Evolutionary conservation across 2,113 vertebrate species (phyloP).

Genomic region (Chaetura pelagica): DNA sequence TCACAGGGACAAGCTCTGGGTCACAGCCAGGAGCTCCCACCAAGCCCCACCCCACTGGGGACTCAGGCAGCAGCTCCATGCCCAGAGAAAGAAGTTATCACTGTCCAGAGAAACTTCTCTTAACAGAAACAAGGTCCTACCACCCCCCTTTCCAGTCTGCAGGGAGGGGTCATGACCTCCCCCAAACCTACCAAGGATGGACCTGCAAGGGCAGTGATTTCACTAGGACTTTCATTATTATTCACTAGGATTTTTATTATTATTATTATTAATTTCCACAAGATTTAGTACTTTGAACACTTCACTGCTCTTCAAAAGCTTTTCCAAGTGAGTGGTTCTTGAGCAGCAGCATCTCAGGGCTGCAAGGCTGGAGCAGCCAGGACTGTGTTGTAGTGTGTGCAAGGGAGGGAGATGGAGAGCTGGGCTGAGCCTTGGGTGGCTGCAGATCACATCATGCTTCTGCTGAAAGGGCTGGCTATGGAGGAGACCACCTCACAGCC

Average conservation of each 20-base stretch:
- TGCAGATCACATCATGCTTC: background rate
- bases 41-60: background rate
- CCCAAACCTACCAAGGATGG: background rate
- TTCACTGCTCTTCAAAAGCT: background rate
- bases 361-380: background rate
- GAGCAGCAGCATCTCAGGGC: background rate
- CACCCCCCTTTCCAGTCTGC: background rate
- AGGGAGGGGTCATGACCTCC: background rate
- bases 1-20: background rate
- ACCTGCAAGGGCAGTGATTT: too few relatives aligned
- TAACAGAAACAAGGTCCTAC: background rate
- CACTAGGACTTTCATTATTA: too few relatives aligned
- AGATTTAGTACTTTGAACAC: background rate
- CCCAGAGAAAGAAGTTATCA: background rate
- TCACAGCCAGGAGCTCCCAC: fast-evolving
- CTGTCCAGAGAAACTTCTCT: background rate
- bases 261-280: background rate
- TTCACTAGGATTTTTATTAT: too few relatives aligned
- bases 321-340: background rate
- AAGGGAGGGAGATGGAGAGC: background rate
- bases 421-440: background rate
- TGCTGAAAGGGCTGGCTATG: background rate
- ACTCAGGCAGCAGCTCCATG: background rate
- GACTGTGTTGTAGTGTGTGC: background rate
- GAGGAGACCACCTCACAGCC: background rate